These are phyloP conservation scores for Xylocampa areola DNA, from an alignment of 2,888 invertebrate genomes.

Conservation along the genomic window DNA sequence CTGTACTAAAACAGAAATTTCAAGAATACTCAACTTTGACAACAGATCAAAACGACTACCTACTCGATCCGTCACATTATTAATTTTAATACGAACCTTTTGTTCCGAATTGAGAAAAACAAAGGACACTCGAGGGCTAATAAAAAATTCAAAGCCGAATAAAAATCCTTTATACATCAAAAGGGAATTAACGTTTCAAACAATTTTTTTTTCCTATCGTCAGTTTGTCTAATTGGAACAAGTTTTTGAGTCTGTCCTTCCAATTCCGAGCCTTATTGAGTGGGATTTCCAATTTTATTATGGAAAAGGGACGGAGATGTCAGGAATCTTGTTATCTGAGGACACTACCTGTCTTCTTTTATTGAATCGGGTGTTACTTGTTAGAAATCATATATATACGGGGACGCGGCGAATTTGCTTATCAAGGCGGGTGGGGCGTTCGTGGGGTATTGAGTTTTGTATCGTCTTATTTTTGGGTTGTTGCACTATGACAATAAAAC, in stretches of 20 bases:
- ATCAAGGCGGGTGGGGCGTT: slow-evolving; percentile 32
- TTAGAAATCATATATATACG: slow-evolving; percentile 56
- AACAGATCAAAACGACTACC: slow-evolving; percentile 30
- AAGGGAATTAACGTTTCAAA: slow-evolving; percentile 55
- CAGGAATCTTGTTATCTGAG: slow-evolving; percentile 69
- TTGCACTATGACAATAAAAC: no score
- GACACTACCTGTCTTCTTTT: slow-evolving; percentile 60
- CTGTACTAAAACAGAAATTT: background rate
- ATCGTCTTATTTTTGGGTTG: slow-evolving; percentile 3
- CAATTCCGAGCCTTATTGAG: slow-evolving; percentile 60
- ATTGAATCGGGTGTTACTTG: slow-evolving; percentile 70
- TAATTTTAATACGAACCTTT: slow-evolving; percentile 54
- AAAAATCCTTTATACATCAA: slow-evolving; percentile 57
- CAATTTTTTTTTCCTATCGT: slow-evolving; percentile 42
- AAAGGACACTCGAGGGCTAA: slow-evolving; percentile 52
- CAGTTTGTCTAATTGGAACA: slow-evolving; percentile 58
- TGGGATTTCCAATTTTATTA: slow-evolving; percentile 72
- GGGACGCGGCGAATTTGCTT: slow-evolving; percentile 53
- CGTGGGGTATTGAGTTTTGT: slow-evolving; percentile 29
- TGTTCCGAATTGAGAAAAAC: slow-evolving; percentile 44
- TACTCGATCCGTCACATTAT: slow-evolving; percentile 46
- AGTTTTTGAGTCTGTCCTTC: slow-evolving; percentile 62
- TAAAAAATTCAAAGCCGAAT: slow-evolving; percentile 55
- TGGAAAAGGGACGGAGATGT: slow-evolving; percentile 64
- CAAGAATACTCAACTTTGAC: slow-evolving; percentile 16